Evolutionary conservation across 2,888 invertebrate genomes (phyloP).

Genomic region (Linyphia triangularis): DNA sequence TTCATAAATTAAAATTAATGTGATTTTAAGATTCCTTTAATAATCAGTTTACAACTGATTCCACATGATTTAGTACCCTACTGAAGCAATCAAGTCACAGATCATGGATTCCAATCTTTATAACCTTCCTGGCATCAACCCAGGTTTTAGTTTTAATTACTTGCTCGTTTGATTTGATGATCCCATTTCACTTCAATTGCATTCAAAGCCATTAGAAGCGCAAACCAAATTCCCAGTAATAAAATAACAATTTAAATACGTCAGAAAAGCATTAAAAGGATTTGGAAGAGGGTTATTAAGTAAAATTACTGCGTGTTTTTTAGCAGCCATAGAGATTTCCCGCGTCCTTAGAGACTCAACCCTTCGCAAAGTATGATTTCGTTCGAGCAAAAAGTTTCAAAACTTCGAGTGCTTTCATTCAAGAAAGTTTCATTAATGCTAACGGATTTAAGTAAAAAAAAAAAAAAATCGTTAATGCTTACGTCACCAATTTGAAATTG

Average conservation of each 20-base stretch:
- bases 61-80: neutral
- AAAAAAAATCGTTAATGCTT: conserved; percentile 12
- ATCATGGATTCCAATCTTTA: neutral
- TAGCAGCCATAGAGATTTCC: neutral
- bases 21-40: neutral
- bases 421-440: conserved; percentile 28
- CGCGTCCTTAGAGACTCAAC: neutral
- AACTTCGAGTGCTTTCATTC: conserved; percentile 16
- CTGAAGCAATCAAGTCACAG: neutral
- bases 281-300: neutral
- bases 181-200: conserved; percentile 16
- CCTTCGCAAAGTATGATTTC: conserved; percentile 21
- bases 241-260: conserved; percentile 30
- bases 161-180: conserved; percentile 2
- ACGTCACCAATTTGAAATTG: conserved; percentile 9
- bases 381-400: conserved; percentile 9
- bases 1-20: too few species aligned
- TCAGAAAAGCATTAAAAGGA: neutral
- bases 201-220: conserved; percentile 11
- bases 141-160: neutral
- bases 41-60: neutral
- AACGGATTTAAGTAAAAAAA: neutral
- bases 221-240: conserved; percentile 23
- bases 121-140: too few species aligned
- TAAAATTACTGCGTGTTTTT: neutral